Conservation (phyloP, 1,140 invertebrate genomes). For the Drosophila quadrilineata region DNA sequence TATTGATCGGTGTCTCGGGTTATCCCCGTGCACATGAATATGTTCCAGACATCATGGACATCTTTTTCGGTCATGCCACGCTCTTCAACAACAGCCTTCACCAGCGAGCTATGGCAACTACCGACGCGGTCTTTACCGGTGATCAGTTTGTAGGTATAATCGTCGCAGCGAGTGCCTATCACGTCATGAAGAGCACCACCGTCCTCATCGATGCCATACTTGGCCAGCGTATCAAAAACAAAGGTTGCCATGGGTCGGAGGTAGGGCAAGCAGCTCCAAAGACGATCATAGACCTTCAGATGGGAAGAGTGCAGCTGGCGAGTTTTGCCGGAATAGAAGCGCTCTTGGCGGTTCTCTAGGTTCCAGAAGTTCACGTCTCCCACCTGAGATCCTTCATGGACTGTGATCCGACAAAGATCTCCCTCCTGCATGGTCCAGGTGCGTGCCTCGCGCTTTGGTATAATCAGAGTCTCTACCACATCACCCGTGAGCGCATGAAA, state of each 20-base stretch:
- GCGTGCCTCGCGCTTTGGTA: constrained; percentile 78
- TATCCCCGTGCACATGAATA: constrained; percentile 83
- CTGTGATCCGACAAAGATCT: constrained; percentile 80
- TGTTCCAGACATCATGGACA: constrained; percentile 83
- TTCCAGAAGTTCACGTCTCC: constrained; percentile 83
- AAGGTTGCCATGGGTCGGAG: constrained; percentile 82
- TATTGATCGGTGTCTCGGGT: constrained; percentile 82
- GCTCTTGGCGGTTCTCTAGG: constrained; percentile 80
- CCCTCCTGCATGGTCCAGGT: constrained; percentile 80
- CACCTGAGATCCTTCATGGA: constrained; percentile 81
- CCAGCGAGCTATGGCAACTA: constrained; percentile 82
- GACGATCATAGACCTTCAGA: constrained; percentile 80
- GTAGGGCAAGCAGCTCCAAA: constrained; percentile 82
- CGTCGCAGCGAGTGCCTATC: constrained; percentile 82
- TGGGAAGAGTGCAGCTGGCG: constrained; percentile 82
- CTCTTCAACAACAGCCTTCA: constrained; percentile 80
- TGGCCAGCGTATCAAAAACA: constrained; percentile 80
- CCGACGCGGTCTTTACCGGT: constrained; percentile 79
- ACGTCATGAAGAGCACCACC: constrained; percentile 82
- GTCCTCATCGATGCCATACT: constrained; percentile 82
- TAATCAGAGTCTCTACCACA: constrained; percentile 60
- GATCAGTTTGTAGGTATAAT: constrained; percentile 82
- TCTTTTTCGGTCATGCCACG: constrained; percentile 81
- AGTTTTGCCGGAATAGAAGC: constrained; percentile 82
- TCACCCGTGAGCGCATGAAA: constrained; percentile 67